phyloP scores from a whole-genome alignment of 2,888 invertebrate genomes.

The Callimorpha dominula region DNA sequence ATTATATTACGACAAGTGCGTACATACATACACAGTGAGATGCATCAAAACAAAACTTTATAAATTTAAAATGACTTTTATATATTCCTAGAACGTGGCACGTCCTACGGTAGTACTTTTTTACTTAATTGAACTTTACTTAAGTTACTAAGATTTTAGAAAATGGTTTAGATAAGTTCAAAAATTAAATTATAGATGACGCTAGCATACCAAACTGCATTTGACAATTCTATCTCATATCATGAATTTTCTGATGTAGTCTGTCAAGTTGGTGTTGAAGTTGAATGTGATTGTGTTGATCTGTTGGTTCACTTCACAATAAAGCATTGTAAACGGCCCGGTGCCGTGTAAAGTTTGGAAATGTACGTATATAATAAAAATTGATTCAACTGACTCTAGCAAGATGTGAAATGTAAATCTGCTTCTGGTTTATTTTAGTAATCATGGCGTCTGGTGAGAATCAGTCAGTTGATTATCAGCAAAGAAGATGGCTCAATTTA shows the following conservation, averaged over 20 bases:
- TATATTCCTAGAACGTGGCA: too few species aligned
- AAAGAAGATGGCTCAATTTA: conserved; percentile 93
- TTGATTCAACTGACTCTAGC: too few species aligned
- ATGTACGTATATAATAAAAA: background rate
- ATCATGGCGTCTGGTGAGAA: conserved; percentile 67
- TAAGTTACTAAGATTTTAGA: too few species aligned
- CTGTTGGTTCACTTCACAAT: background rate
- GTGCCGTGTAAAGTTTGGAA: background rate
- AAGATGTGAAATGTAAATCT: background rate
- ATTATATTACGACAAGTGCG: too few species aligned
- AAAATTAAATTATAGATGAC: background rate
- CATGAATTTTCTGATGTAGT: too few species aligned
- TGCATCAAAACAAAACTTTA: too few species aligned
- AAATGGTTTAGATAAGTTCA: background rate
- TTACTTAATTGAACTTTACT: too few species aligned
- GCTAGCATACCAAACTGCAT: background rate
- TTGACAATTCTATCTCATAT: background rate
- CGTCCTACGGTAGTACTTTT: too few species aligned
- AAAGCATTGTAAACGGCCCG: background rate
- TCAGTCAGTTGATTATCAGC: conserved; percentile 70
- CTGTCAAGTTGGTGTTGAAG: background rate
- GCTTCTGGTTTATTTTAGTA: background rate
- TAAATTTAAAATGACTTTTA: too few species aligned
- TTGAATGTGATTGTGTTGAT: background rate
- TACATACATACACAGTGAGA: too few species aligned